phyloP scores from a whole-genome alignment of 2,797 vertebrate genomes.

The Microcaecilia unicolor region DNA sequence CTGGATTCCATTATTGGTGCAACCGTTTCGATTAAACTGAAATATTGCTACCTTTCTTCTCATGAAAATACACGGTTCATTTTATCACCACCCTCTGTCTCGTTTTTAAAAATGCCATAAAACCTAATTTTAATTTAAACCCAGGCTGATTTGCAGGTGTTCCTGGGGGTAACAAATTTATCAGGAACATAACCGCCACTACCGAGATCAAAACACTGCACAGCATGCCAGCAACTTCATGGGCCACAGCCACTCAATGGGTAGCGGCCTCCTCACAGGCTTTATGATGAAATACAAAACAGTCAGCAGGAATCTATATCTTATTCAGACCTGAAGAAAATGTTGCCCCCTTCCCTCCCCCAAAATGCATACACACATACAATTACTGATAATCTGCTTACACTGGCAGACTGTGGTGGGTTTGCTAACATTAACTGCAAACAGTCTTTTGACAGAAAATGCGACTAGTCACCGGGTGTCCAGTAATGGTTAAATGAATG shows the following conservation, averaged over 20 bases:
- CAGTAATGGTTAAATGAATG: conserved; percentile 77
- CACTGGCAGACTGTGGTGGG: conserved; percentile 72
- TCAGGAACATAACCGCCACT: conserved; percentile 82
- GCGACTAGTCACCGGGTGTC: conserved; percentile 80
- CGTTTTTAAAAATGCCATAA: conserved; percentile 78
- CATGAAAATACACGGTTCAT: conserved; percentile 64
- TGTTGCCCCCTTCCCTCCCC: conserved; percentile 70
- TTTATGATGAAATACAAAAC: conserved; percentile 83
- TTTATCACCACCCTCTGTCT: conserved; percentile 73
- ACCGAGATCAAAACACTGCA: conserved; percentile 82
- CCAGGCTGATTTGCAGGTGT: conserved; percentile 76
- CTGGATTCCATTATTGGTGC: conserved; percentile 65
- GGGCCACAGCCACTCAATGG: conserved; percentile 76
- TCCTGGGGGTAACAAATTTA: conserved; percentile 77
- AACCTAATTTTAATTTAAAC: conserved; percentile 81
- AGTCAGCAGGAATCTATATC: conserved; percentile 82
- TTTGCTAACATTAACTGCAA: conserved; percentile 83
- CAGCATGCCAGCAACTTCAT: conserved; percentile 74
- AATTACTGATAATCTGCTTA: conserved; percentile 93
- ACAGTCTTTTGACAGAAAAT: conserved; percentile 79
- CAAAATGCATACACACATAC: conserved; percentile 84
- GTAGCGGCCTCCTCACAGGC: conserved; percentile 73
- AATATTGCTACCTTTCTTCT: conserved; percentile 69
- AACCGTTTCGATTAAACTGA: conserved; percentile 66
- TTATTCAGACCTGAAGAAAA: conserved; percentile 83